Conservation (phyloP, 2,888 invertebrate genomes). For the Diogma glabrata region DNA sequence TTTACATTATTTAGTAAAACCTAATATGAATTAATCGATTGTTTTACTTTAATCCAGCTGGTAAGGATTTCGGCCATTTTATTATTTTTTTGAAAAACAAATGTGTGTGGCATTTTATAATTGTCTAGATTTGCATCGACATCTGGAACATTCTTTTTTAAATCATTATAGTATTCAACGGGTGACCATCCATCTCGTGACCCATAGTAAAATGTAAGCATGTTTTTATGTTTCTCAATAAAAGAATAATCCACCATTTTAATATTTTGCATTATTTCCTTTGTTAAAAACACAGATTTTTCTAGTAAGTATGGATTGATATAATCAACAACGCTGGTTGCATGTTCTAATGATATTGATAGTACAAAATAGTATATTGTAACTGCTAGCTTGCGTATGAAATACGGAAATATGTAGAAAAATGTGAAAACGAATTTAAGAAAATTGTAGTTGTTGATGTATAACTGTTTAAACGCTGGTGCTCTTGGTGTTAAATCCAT, state of each 20-base stretch:
- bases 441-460: not conserved
- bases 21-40: no score
- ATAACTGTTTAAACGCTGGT: constrained; percentile 37
- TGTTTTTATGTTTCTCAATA: constrained; percentile 41
- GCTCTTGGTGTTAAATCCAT: constrained; percentile 63
- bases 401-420: constrained; percentile 30
- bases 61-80: constrained; percentile 36
- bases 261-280: constrained; percentile 60
- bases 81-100: constrained; percentile 51
- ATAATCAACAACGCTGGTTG: constrained; percentile 38
- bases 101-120: constrained; percentile 53
- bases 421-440: constrained; percentile 43
- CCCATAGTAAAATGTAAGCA: constrained; percentile 63
- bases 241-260: constrained; percentile 46
- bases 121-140: constrained; percentile 44
- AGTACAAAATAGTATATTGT: not conserved
- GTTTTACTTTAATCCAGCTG: no score
- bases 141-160: constrained; percentile 44
- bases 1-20: no score
- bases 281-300: constrained; percentile 51
- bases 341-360: constrained; percentile 32
- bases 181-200: constrained; percentile 67
- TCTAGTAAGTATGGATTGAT: constrained; percentile 42
- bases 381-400: not conserved
- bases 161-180: constrained; percentile 46